phyloP scores from a whole-genome alignment of 2,113 vertebrate species.

The Apteryx owenii region DNA sequence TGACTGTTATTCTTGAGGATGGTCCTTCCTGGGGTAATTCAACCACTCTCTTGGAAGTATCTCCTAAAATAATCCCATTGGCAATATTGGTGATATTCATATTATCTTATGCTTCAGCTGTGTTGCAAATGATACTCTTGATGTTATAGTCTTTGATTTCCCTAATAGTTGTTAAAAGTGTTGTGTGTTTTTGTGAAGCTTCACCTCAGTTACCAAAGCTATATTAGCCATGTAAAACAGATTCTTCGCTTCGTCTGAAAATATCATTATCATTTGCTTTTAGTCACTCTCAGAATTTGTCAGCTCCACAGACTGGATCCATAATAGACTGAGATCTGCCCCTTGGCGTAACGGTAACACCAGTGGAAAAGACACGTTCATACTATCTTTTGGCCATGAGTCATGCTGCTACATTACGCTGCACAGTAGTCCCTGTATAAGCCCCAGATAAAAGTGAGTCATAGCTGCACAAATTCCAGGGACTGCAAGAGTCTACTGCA shows the following conservation, averaged over 20 bases:
- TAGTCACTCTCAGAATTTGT: neutral
- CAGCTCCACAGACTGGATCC: neutral
- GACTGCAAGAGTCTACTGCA: neutral
- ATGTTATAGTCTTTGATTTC: neutral
- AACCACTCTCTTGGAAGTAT: neutral
- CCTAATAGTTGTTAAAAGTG: neutral
- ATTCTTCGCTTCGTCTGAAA: neutral
- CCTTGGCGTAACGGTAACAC: neutral
- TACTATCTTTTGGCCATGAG: neutral
- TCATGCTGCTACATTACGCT: neutral
- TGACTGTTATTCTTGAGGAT: neutral
- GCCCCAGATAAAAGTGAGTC: neutral
- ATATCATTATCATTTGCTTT: neutral
- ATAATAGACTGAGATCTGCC: neutral
- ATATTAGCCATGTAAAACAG: neutral
- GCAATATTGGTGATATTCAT: neutral
- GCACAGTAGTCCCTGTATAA: neutral
- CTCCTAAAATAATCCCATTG: slow-evolving; percentile 28
- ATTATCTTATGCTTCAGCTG: slow-evolving; percentile 11
- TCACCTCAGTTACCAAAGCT: neutral
- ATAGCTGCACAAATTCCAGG: neutral
- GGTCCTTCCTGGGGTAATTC: neutral
- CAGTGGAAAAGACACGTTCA: neutral
- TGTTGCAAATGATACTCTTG: neutral
- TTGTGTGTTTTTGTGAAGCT: neutral